These are phyloP conservation scores for Helogale parvula DNA, from an alignment of 2,113 vertebrate species.

Conservation along the genomic window DNA sequence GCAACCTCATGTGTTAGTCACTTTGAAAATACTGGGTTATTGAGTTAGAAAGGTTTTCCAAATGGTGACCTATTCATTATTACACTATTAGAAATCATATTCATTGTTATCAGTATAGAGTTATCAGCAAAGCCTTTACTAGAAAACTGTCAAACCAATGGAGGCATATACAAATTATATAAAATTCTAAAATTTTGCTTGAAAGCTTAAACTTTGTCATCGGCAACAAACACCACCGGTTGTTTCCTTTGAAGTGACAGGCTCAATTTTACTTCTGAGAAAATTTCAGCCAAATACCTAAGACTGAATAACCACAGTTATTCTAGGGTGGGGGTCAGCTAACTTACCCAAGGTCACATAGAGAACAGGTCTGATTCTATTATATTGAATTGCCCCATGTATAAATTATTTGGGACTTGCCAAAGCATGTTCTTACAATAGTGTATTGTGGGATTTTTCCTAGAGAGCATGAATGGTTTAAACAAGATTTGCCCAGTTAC, in stretches of 20 bases:
- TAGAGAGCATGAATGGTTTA: slow-evolving; percentile 99
- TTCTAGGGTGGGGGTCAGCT: not conserved
- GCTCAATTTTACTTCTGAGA: slow-evolving; percentile 28
- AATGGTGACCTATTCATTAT: not conserved
- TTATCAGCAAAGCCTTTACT: not conserved
- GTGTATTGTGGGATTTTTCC: slow-evolving; percentile 63
- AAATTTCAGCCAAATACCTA: not conserved
- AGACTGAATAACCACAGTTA: not conserved
- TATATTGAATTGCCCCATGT: not conserved
- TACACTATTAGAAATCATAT: not conserved
- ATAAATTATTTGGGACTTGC: slow-evolving; percentile 39
- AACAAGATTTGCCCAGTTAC: slow-evolving; percentile 96
- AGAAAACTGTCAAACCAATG: not conserved
- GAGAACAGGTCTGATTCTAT: not conserved
- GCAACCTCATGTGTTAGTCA: not conserved
- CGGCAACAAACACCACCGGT: not conserved
- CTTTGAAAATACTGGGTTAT: not conserved
- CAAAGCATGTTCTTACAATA: slow-evolving; percentile 53
- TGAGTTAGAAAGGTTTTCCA: not conserved
- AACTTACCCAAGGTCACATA: not conserved
- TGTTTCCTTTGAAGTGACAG: slow-evolving; percentile 19
- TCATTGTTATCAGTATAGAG: not conserved
- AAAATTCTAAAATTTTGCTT: slow-evolving; percentile 50
- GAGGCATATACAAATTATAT: not conserved
- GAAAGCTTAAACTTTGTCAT: slow-evolving; percentile 19